Conservation (phyloP, 1,140 invertebrate genomes). For the Zaprionus davidi region DNA sequence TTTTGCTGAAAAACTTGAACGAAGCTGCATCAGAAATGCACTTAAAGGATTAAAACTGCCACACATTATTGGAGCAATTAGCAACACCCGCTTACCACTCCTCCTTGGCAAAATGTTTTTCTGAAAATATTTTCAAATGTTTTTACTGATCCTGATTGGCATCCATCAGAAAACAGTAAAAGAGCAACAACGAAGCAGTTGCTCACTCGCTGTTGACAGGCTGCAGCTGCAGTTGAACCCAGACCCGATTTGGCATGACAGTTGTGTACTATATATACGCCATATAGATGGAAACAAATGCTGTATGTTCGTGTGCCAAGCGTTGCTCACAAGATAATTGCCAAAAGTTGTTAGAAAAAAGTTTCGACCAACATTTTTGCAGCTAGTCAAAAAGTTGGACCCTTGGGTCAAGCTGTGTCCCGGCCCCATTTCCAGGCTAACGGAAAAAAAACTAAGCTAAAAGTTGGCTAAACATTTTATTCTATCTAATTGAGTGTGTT, state of each 20-base stretch:
- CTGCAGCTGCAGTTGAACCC: constrained; percentile 40
- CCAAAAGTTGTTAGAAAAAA: constrained; percentile 71
- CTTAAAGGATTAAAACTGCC: constrained; percentile 63
- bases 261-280: neutral
- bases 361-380: constrained; percentile 71
- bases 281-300: constrained; percentile 32
- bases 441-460: constrained; percentile 25
- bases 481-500: constrained; percentile 82
- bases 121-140: constrained; percentile 17
- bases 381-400: constrained; percentile 80
- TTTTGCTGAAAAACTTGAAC: neutral
- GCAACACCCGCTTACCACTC: neutral
- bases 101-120: constrained; percentile 24
- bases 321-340: constrained; percentile 76
- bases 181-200: constrained; percentile 32
- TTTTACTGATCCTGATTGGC: constrained; percentile 16
- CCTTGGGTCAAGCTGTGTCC: constrained; percentile 78
- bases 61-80: constrained; percentile 69
- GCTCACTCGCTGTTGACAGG: constrained; percentile 45
- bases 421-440: constrained; percentile 31
- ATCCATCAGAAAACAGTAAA: constrained; percentile 39
- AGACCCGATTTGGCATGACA: neutral
- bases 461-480: constrained; percentile 82
- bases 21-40: constrained; percentile 43
- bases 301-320: constrained; percentile 31